A percentile compares a stretch with the other conserved stretches of the same genome.
These are phyloP conservation scores for Rutilus rutilus DNA, from an alignment of 2,113 vertebrate species.

Conservation along the genomic window DNA sequence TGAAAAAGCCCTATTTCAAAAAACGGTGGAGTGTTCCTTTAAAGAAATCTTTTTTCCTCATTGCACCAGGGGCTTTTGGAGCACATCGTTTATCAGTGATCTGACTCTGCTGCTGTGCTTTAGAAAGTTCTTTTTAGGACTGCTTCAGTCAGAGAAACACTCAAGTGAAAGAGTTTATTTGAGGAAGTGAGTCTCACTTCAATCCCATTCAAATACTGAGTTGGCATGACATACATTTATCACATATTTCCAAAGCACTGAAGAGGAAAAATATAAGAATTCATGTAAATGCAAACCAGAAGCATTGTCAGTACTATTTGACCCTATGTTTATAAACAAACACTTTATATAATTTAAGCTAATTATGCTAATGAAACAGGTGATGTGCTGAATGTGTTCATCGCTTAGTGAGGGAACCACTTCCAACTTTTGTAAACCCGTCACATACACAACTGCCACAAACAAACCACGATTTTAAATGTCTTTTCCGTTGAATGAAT, in stretches of 20 bases:
- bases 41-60: neutral
- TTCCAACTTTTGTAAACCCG: neutral
- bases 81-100: constrained; percentile 13
- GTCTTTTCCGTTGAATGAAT: neutral
- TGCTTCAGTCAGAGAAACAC: neutral
- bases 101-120: neutral
- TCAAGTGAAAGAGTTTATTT: neutral
- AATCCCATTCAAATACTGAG: neutral
- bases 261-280: neutral
- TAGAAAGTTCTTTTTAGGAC: neutral
- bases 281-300: neutral
- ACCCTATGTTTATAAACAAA: neutral
- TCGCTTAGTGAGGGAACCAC: neutral
- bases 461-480: neutral
- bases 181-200: neutral
- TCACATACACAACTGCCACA: neutral
- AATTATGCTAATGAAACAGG: neutral
- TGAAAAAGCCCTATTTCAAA: too few species aligned
- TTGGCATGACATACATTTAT: neutral
- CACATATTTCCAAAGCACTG: neutral
- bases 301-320: neutral
- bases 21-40: too few species aligned
- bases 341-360: neutral
- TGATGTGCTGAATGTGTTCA: neutral
- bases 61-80: constrained; percentile 1